These are phyloP conservation scores for Strigamia maritima DNA, from an alignment of 2,888 invertebrate species.

Conservation along the genomic window DNA sequence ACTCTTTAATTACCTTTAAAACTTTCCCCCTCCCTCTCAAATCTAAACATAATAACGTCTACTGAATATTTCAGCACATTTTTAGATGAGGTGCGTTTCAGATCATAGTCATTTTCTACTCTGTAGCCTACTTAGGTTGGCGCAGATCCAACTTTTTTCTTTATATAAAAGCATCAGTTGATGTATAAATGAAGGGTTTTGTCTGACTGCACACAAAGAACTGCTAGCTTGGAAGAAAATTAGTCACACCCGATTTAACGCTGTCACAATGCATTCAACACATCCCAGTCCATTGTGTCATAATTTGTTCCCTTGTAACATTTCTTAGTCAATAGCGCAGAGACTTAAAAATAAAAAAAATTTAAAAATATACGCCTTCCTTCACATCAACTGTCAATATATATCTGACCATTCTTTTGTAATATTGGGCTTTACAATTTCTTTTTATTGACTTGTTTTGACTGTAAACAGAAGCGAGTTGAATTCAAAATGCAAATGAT, in stretches of 20 bases:
- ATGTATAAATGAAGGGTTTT: conserved; percentile 15
- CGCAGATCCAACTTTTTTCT: not conserved
- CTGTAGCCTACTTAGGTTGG: not conserved
- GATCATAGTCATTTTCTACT: conserved; percentile 7
- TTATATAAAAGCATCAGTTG: conserved; percentile 10
- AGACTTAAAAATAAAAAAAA: not conserved
- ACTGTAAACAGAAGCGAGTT: not conserved
- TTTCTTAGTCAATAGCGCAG: not conserved
- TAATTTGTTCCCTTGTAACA: conserved; percentile 6
- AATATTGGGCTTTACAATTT: not conserved
- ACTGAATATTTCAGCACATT: not conserved
- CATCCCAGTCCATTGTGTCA: conserved; percentile 15
- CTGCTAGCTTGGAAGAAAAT: conserved; percentile 10
- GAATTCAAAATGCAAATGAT: not conserved
- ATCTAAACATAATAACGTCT: not conserved
- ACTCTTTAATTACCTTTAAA: not conserved
- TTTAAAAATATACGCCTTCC: not conserved
- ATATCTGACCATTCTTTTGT: not conserved
- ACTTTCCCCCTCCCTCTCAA: not conserved
- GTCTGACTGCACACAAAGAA: conserved; percentile 15
- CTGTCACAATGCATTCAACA: conserved; percentile 15
- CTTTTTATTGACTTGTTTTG: conserved; percentile 5
- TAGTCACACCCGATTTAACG: conserved; percentile 10
- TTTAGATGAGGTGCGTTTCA: not conserved
- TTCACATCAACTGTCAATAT: not conserved